Percentiles rank a stretch among this genome's conserved stretches.
Conservation (phyloP, 2,797 vertebrate species). For the Crenichthys baileyi region DNA sequence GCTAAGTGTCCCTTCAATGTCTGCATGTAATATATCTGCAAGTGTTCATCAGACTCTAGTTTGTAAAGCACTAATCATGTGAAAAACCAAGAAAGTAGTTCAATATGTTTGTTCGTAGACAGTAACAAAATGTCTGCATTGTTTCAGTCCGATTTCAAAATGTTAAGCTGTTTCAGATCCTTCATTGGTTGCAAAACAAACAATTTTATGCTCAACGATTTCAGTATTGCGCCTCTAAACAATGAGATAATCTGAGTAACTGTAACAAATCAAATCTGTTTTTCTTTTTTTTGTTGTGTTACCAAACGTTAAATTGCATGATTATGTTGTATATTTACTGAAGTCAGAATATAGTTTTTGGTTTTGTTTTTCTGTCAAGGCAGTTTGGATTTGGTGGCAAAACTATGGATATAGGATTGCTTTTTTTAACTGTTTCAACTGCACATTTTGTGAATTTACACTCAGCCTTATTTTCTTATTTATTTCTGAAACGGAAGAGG, state of each 20-base stretch:
- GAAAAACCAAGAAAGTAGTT: constrained; percentile 58
- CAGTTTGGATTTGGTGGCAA: constrained; percentile 97
- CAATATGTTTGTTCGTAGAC: constrained; percentile 50
- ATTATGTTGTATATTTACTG: constrained; percentile 99
- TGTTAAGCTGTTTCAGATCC: constrained; percentile 62
- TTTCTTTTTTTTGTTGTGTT: constrained; percentile 75
- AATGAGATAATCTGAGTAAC: constrained; percentile 83
- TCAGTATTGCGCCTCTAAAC: constrained; percentile 83
- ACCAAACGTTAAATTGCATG: constrained; percentile 98
- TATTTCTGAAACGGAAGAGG: constrained; percentile 99
- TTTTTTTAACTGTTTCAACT: constrained; percentile 95
- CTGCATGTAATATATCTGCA: constrained; percentile 83
- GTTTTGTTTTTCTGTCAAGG: constrained; percentile 85
- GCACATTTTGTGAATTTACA: constrained; percentile 99
- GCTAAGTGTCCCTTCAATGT: constrained; percentile 71
- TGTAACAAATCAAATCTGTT: constrained; percentile 88
- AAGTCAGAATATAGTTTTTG: constrained; percentile 89
- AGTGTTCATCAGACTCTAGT: constrained; percentile 73
- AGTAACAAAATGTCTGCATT: constrained; percentile 41
- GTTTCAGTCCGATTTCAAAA: constrained; percentile 46
- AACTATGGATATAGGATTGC: constrained; percentile 97
- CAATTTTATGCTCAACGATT: constrained; percentile 58
- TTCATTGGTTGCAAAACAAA: constrained; percentile 36
- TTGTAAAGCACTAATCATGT: constrained; percentile 78
- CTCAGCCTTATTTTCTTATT: constrained; percentile 99